A percentile compares a stretch with the other conserved stretches of the same genome.
Conservation (phyloP, 2,113 vertebrate species). For the Anhinga anhinga region DNA sequence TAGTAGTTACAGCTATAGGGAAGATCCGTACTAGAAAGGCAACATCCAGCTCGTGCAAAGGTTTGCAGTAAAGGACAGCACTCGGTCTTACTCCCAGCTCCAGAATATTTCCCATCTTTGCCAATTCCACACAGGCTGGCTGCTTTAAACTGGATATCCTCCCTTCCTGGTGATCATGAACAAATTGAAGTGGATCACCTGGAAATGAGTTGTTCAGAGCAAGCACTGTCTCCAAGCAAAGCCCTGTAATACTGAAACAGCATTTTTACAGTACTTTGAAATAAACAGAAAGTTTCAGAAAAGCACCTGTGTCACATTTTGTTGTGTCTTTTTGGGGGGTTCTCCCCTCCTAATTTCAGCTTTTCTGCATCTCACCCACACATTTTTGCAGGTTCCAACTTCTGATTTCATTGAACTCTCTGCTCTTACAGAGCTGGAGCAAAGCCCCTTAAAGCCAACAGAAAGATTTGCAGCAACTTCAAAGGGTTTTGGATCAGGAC, state of each 20-base stretch:
- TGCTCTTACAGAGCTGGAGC: not conserved
- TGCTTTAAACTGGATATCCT: constrained; percentile 36
- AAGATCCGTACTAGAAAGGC: not conserved
- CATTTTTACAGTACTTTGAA: not conserved
- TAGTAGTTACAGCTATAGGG: not conserved
- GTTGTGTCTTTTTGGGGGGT: not conserved
- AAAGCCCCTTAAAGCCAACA: not conserved
- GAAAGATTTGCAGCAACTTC: not conserved
- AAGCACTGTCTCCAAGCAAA: not conserved
- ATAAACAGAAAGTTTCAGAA: constrained; percentile 46
- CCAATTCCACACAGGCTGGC: not conserved
- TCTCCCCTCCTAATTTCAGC: not conserved
- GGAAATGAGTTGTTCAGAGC: not conserved
- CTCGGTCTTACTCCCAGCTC: not conserved
- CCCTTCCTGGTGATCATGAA: not conserved
- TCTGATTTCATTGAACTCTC: not conserved
- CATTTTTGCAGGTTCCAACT: not conserved
- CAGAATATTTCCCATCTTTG: not conserved
- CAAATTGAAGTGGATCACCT: constrained; percentile 39
- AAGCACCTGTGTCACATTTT: not conserved
- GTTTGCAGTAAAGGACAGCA: not conserved
- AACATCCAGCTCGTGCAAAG: not conserved
- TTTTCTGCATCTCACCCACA: not conserved
- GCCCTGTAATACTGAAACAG: not conserved
- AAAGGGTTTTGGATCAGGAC: not conserved